Conservation (phyloP, 2,113 vertebrate species). For the Greenwoodochromis staneri region DNA sequence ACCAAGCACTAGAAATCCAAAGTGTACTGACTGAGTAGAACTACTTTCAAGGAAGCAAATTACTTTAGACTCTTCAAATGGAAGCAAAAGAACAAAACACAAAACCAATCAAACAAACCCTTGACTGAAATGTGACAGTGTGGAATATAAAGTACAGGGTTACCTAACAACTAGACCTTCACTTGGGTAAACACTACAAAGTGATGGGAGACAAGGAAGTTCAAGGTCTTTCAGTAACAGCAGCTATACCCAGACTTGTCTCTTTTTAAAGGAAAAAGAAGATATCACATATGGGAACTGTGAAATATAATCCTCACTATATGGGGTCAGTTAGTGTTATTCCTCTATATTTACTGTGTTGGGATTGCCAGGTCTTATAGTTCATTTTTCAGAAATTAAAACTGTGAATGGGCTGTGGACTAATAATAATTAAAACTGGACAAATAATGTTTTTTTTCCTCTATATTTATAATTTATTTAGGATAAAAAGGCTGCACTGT, state of each 20-base stretch:
- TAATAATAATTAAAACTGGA: neutral
- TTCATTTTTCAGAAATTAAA: neutral
- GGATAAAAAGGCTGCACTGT: neutral
- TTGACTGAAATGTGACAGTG: neutral
- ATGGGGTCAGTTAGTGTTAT: neutral
- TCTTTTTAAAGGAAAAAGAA: neutral
- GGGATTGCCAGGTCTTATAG: neutral
- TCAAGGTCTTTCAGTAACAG: neutral
- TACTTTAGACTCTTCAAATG: neutral
- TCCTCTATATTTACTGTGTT: neutral
- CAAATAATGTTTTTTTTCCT: neutral
- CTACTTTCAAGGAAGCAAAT: neutral
- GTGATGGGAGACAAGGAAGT: neutral
- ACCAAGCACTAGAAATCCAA: neutral
- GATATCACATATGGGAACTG: neutral
- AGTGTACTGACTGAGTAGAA: neutral
- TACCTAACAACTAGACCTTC: neutral
- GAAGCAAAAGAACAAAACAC: neutral
- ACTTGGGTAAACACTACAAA: neutral
- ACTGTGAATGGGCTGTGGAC: neutral
- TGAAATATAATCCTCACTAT: neutral
- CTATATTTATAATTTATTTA: neutral
- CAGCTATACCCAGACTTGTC: neutral
- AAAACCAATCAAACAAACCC: neutral
- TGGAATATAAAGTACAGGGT: neutral